Conservation (phyloP, 2,888 invertebrate genomes). For the Pseudococcus longispinus region DNA sequence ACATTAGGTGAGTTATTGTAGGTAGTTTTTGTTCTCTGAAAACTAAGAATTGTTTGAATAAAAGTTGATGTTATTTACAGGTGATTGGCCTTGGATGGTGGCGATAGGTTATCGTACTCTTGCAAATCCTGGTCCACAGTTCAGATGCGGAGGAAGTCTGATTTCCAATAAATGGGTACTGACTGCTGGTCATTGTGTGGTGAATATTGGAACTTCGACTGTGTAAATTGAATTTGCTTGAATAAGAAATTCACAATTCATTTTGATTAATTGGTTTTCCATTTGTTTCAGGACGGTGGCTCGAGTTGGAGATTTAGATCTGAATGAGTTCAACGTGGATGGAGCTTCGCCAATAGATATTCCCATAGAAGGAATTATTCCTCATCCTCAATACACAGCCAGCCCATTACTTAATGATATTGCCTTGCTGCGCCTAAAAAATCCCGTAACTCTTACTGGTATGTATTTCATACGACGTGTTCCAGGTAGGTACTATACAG, state of each 20-base stretch:
- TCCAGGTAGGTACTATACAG: too few species aligned
- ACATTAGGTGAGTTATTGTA: neutral
- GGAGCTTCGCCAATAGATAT: constrained; percentile 71
- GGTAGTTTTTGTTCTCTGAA: neutral
- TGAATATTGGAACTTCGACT: neutral
- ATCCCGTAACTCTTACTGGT: constrained; percentile 69
- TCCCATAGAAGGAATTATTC: constrained; percentile 67
- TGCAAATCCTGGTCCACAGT: neutral
- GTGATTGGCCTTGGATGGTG: constrained; percentile 36
- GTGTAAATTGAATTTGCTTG: neutral
- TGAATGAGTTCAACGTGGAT: constrained; percentile 70
- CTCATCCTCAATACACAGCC: constrained; percentile 75
- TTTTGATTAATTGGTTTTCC: neutral
- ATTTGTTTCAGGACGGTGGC: constrained; percentile 68
- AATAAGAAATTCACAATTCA: neutral
- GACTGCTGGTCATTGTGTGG: constrained; percentile 36
- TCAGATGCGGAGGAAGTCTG: constrained; percentile 2
- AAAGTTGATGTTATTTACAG: neutral
- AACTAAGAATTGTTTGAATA: neutral
- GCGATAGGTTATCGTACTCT: neutral
- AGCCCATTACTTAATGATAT: constrained; percentile 76
- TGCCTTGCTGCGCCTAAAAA: constrained; percentile 73
- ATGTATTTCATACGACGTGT: too few species aligned
- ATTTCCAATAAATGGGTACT: neutral
- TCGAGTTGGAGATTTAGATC: constrained; percentile 80